Evolutionary conservation across 2,113 vertebrate genomes (phyloP), one percentile per base, ranked within the genome.

Genomic region (Pampusana beccarii): DNA sequence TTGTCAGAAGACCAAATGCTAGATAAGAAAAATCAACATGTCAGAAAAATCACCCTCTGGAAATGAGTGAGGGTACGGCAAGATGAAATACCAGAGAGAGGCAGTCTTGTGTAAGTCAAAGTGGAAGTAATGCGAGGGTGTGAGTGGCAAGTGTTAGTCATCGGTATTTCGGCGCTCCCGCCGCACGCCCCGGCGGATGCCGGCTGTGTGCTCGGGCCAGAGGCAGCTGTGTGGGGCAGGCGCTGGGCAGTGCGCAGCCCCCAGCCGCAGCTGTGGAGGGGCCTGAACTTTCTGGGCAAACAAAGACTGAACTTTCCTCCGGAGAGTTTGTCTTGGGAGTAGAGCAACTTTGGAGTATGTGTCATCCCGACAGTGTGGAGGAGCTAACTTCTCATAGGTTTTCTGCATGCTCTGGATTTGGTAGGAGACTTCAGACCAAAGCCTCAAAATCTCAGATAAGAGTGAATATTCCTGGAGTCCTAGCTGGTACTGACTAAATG

Each of bases 141-240:
- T 80, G 84, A 74, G 89, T 31, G 73, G 94, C 21, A 9, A 89
- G 31, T 33, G 38, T 96, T 92, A 90, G 93, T 96, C 95, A 93
- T 53, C 0, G 0, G 83, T 69, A 14, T 66, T 86, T 67, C 48
- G 58, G 40, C 17, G 8, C 34, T 81, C 31, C 79, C 29, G 16
- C 34, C 46, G 3, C 38, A 15, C 5, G 3, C 70, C 74, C 77
- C 34, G 73, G 86, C 69, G 91, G 80, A 83, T 58, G 31, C 42
- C 11, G 1, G 40, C 72, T 69, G 75, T 18, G 23, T 65, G 60
- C 69, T 46, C 1, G 20, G 42, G 64, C 62, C 64, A 73, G 46
- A 78, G 20, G 60, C 80, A 71, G 75, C 88, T 65, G 58, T 25
- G 25, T 1, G 0, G 38, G 57, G 54, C 60, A 67, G 46, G 60